phyloP scores from a whole-genome alignment of 2,113 vertebrate species.

The Psammodynastes pulverulentus region DNA sequence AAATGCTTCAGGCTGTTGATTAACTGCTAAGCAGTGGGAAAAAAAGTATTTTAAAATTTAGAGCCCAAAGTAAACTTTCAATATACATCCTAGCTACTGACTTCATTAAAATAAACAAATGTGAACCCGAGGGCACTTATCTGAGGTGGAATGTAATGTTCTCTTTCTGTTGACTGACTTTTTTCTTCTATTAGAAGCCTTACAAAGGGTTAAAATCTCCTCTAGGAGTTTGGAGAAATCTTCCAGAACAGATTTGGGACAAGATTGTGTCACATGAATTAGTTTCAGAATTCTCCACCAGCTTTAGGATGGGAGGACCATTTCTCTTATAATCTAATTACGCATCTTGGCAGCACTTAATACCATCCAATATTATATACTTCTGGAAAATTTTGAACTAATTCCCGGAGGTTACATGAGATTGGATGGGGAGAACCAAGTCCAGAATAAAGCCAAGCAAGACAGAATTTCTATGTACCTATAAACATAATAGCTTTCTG shows the following conservation, averaged over 20 bases:
- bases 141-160: background rate
- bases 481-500: background rate
- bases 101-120: conserved; percentile 43
- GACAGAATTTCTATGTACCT: background rate
- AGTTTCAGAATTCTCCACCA: background rate
- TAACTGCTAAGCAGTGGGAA: conserved; percentile 47
- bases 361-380: background rate
- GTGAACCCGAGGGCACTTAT: conserved; percentile 45
- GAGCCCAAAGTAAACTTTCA: background rate
- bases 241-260: background rate
- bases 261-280: background rate
- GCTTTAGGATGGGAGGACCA: background rate
- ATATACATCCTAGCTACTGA: background rate
- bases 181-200: background rate
- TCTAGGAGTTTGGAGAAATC: background rate
- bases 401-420: background rate
- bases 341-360: background rate
- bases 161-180: background rate
- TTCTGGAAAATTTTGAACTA: background rate
- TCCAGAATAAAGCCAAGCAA: background rate
- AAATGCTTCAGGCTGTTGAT: conserved; percentile 45
- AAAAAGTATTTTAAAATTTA: conserved; percentile 37
- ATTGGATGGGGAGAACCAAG: background rate
- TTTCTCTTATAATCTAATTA: background rate
- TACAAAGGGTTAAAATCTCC: background rate